Evolutionary conservation across 1,140 invertebrate species (phyloP).

Genomic region (Panonychus citri): DNA sequence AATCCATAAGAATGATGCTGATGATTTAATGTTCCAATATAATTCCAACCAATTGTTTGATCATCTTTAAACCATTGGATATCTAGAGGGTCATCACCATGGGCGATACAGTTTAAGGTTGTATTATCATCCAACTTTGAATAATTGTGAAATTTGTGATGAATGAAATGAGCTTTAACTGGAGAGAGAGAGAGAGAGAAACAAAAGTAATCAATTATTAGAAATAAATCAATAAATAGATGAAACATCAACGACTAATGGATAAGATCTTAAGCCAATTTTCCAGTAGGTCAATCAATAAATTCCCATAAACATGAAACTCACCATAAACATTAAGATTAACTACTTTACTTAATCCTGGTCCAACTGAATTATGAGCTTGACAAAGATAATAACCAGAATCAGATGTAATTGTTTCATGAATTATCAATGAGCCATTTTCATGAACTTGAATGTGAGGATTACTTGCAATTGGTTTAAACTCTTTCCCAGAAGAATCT

Average conservation of each 20-base stretch:
- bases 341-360: slow-evolving; percentile 26
- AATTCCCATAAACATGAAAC: no score
- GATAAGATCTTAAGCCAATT: no score
- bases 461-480: slow-evolving; percentile 13
- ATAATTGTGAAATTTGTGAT: slow-evolving; percentile 14
- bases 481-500: slow-evolving; percentile 8
- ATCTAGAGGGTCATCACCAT: slow-evolving; percentile 3
- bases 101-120: slow-evolving; percentile 23
- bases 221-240: neutral
- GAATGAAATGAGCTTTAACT: slow-evolving; percentile 14
- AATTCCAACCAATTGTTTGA: slow-evolving; percentile 5
- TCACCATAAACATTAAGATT: slow-evolving; percentile 26
- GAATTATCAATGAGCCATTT: slow-evolving; percentile 25
- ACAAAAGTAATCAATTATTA: neutral
- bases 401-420: slow-evolving; percentile 18
- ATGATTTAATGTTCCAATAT: neutral
- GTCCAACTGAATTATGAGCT: slow-evolving; percentile 25
- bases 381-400: slow-evolving; percentile 31
- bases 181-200: neutral
- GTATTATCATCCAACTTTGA: slow-evolving; percentile 18
- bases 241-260: neutral
- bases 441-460: slow-evolving; percentile 19
- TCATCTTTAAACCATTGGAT: neutral
- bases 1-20: neutral
- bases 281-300: no score